Conservation (phyloP, 2,797 vertebrate species). For the Allobates femoralis region DNA sequence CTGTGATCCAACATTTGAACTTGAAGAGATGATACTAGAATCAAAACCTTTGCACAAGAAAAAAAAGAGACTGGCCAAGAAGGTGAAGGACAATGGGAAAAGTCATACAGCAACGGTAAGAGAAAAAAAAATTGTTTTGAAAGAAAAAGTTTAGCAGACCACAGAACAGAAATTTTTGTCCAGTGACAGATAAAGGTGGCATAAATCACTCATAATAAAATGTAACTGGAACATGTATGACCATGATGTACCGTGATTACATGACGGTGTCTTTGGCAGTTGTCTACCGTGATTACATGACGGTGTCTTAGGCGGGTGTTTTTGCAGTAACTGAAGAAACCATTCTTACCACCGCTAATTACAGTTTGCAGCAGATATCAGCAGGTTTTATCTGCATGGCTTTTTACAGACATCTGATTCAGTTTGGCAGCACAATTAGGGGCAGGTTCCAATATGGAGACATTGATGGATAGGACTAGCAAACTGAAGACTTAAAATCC, state of each 20-base stretch:
- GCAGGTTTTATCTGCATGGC: not conserved
- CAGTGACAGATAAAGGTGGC: not conserved
- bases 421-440: constrained; percentile 14
- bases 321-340: not conserved
- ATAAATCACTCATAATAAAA: not conserved
- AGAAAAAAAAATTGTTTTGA: no score
- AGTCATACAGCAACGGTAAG: constrained; percentile 87
- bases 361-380: not conserved
- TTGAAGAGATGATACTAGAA: constrained; percentile 99
- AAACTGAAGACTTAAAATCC: constrained; percentile 41
- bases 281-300: no score
- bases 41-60: constrained; percentile 98
- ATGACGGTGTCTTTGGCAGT: no score
- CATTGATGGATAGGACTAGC: constrained; percentile 34
- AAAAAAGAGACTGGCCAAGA: constrained; percentile 93
- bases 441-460: constrained; percentile 25
- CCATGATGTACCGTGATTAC: not conserved
- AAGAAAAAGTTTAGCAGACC: no score
- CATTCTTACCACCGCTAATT: not conserved
- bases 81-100: constrained; percentile 82
- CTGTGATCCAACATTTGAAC: constrained; percentile 95
- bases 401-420: constrained; percentile 12
- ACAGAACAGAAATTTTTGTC: no score
- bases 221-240: not conserved
- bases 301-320: no score